Base-by-base conservation (phyloP, 1,140 invertebrate genomes). In the Belonocnema kinseyi region DNA sequence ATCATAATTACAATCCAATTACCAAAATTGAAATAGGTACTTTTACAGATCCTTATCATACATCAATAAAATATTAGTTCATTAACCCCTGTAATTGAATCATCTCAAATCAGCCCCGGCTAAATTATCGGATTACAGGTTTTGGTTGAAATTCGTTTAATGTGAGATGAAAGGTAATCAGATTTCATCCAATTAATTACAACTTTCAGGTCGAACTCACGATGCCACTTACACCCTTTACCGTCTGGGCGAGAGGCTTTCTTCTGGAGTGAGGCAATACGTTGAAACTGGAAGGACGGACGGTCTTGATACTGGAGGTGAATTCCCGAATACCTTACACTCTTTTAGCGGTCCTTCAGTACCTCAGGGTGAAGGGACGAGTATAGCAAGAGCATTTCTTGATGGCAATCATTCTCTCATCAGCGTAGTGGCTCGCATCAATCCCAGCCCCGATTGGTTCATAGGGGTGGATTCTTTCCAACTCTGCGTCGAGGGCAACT, bases 381-480 rank as follows among this genome's bases (percentile, higher is more conserved):
- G 96, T 26, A 94, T 97, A 85, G 93, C 96, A 0, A 94, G 96
- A 84, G 96, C 98, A 87, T 97, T 97, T 87, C 94, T 97, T n/a
- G 97, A 98, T 88, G 96, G 96, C 75, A 97, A 96, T 90, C 97
- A 98, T 92, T 96, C 96, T 10, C 90, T 97, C 94, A 95, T 97
- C 72, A 97, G 97, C 50, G 92, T 97, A 85, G 96, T 97, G 93
- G 94, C 95, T 8, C 93, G 96, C 80, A 96, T 98, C 90, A 94
- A 97, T 78, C 98, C 98, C 16, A 99, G 97, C 50, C 98, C 98
- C 0, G 98, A 99, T 92, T 99, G 98, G 98, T 99, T 98, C 91
- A 95, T 99, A 56, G 98, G 98, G 61, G 94, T 99, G n/a, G 97
- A 98, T 89, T 96, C 95, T 76, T 95, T 98, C 85, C 94, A 97